A percentile compares a stretch with the other conserved stretches of the same genome.
Evolutionary conservation across 2,113 vertebrate species (phyloP).

Genomic region (Cololabis saira): DNA sequence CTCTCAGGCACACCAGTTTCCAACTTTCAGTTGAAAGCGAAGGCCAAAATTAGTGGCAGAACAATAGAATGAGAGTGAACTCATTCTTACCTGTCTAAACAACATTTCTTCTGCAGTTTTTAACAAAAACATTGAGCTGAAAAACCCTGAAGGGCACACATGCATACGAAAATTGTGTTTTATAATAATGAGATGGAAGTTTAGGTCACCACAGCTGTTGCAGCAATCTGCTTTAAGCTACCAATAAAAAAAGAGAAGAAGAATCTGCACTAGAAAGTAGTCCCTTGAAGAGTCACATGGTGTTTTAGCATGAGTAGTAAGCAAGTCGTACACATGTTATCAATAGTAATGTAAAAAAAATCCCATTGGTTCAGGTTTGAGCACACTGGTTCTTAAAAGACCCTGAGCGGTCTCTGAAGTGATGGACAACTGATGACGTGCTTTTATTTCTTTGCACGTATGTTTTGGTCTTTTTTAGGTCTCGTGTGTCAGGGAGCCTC

Average conservation of each 20-base stretch:
- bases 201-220: neutral
- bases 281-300: neutral
- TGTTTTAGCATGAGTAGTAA: neutral
- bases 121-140: neutral
- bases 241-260: neutral
- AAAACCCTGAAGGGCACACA: no score
- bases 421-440: no score
- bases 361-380: no score
- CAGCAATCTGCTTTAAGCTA: neutral
- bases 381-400: no score
- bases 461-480: constrained; percentile 30
- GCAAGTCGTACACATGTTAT: neutral
- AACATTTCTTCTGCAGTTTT: neutral
- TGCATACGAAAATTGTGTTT: neutral
- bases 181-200: neutral
- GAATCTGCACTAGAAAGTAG: neutral
- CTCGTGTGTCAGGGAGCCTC: constrained; percentile 39
- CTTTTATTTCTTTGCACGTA: no score
- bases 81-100: neutral
- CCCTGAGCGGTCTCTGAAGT: no score
- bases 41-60: constrained; percentile 47
- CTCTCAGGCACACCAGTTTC: constrained; percentile 64
- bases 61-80: constrained; percentile 5
- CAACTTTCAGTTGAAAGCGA: constrained; percentile 53
- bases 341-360: neutral